Base-by-base conservation (phyloP, 2,888 invertebrate genomes). In the Papilio protenor region DNA sequence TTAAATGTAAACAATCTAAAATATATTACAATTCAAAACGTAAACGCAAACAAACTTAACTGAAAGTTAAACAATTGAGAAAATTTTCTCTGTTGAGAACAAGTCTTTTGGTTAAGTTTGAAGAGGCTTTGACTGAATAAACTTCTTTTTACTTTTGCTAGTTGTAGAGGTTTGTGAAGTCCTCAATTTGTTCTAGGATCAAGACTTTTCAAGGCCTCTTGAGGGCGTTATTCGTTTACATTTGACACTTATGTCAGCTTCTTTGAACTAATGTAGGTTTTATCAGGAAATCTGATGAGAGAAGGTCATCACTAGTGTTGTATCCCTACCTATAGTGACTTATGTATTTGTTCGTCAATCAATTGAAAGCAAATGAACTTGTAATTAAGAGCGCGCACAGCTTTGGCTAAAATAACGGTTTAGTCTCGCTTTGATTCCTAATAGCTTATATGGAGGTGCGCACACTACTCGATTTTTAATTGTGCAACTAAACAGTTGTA, bases 81-180 rank as follows among this genome's bases (percentile, higher is more conserved):
- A 78, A 75, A 78, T 75, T 47, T 71, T 78, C 75, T 57, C 23
- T 49, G 55, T 55, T 78, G 64, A 78, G 71, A 75, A 78, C 78
- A 75, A 75, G 64, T 72, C 78, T 75, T 78, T 78, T 59, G 61
- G 78, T 55, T 72, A 72, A 78, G 55, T 75, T 78, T 78, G 78
- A 75, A 78, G 78, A 75, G 55, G 78, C 78, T 78, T 78, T 75
- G 64, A 78, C 75, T 78, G 75, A 78, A 75, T 72, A 75, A 78
- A 78, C 64, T 78, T 75, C 52, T 75, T 75, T 78, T 64, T 71
- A 72, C 72, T 75, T 75, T 78, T 75, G 64, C 71, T 75, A 75
- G 78, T 78, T 57, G 75, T 57, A 78, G 75, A 78, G 71, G 78
- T 75, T 78, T 70, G 52, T 45, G 21, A 75, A 78, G 75, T 72